Conservation (phyloP, 2,797 vertebrate species). For the Nasua narica region DNA sequence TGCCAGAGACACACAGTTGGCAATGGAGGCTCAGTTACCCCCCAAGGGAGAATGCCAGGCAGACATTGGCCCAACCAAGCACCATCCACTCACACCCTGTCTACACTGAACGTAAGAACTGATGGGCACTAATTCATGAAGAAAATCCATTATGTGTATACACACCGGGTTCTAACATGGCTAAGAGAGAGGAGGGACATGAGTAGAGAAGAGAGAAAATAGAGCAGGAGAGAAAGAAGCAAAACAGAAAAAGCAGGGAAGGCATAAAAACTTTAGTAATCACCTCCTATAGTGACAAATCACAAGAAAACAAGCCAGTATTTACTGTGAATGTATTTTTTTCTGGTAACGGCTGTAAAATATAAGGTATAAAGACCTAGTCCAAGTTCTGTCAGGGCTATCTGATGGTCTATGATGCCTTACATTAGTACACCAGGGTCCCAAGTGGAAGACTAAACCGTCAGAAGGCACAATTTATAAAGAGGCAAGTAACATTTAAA, state of each 20-base stretch:
- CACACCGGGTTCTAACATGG: background rate
- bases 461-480: background rate
- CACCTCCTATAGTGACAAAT: background rate
- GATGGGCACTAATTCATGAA: background rate
- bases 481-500: background rate
- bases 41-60: background rate
- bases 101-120: background rate
- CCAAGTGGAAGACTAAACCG: background rate
- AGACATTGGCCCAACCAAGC: background rate
- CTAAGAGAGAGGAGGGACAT: background rate
- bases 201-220: background rate
- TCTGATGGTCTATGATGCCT: background rate
- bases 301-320: background rate
- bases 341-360: background rate
- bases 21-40: no score
- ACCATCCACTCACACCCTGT: accelerated
- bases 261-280: background rate
- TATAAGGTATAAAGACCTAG: background rate
- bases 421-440: background rate
- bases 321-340: background rate
- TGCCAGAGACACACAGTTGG: background rate
- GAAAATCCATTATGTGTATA: background rate
- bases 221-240: background rate
- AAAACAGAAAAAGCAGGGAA: background rate
- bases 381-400: background rate